Conservation (phyloP, 2,888 invertebrate genomes). For the Choristoneura rosaceana region DNA sequence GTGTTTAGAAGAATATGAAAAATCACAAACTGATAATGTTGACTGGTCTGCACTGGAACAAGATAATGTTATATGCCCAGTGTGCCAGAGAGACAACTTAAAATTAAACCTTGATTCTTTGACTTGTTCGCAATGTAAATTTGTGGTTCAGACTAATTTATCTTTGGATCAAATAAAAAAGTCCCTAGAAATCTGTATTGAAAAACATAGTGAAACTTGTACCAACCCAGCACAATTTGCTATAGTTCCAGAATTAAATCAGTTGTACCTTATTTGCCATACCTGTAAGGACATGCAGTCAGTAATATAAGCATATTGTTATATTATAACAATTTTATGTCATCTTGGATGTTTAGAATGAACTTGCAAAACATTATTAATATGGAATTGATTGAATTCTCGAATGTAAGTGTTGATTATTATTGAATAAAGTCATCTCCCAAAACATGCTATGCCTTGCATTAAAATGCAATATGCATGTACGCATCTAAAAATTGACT, state of each 20-base stretch:
- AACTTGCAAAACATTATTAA: no score
- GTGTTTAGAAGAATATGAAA: slow-evolving; percentile 77
- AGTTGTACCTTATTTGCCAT: slow-evolving; percentile 74
- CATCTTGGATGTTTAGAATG: no score
- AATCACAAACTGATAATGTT: slow-evolving; percentile 65
- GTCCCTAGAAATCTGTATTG: slow-evolving; percentile 58
- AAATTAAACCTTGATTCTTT: slow-evolving; percentile 51
- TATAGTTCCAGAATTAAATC: slow-evolving; percentile 62
- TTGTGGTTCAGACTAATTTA: slow-evolving; percentile 59
- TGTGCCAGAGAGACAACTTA: slow-evolving; percentile 79
- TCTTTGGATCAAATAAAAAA: slow-evolving; percentile 62
- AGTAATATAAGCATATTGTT: slow-evolving; percentile 49
- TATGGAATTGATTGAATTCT: no score
- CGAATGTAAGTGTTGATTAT: no score
- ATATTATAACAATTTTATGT: no score
- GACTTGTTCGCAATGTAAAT: slow-evolving; percentile 70
- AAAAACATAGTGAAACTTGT: slow-evolving; percentile 65
- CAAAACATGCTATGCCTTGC: no score
- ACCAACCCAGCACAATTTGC: slow-evolving; percentile 64
- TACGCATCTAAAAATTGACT: no score
- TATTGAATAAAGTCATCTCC: no score
- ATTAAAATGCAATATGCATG: no score
- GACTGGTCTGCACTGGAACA: slow-evolving; percentile 73
- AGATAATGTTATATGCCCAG: slow-evolving; percentile 79
- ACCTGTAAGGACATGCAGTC: slow-evolving; percentile 70